phyloP scores from a whole-genome alignment of 2,113 vertebrate genomes.

The Cephalopterus ornatus region DNA sequence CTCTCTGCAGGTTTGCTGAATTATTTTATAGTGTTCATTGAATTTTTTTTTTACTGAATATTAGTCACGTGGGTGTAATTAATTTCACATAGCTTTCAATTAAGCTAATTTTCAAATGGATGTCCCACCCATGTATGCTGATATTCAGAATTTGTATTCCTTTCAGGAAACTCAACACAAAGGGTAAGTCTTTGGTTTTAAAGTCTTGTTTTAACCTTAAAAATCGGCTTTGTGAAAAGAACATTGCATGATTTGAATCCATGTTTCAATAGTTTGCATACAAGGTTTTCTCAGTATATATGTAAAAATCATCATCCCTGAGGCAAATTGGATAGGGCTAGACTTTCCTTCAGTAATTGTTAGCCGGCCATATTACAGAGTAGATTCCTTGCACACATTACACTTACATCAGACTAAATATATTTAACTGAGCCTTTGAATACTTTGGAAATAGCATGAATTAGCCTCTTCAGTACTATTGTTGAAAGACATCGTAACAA shows the following conservation, averaged over 20 bases:
- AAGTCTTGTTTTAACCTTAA: not conserved
- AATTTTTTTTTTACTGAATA: not conserved
- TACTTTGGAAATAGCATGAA: not conserved
- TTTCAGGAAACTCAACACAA: not conserved
- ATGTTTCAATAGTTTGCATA: not conserved
- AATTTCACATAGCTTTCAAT: not conserved
- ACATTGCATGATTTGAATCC: not conserved
- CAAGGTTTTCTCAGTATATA: not conserved
- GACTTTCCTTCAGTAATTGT: not conserved
- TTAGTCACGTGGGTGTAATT: not conserved
- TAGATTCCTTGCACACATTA: not conserved
- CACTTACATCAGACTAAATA: not conserved
- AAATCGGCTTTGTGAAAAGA: not conserved
- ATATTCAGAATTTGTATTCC: not conserved
- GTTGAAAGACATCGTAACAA: not conserved
- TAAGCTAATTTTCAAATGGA: not conserved
- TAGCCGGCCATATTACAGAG: not conserved
- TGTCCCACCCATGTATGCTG: not conserved
- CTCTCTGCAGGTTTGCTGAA: not conserved
- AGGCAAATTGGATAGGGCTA: not conserved
- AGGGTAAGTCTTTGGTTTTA: not conserved
- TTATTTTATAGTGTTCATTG: not conserved
- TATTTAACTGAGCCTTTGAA: not conserved
- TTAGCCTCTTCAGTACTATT: not conserved
- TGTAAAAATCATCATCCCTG: not conserved